Base-by-base conservation (phyloP, 2,888 invertebrate genomes). In the Leptopilina drosophilae region DNA sequence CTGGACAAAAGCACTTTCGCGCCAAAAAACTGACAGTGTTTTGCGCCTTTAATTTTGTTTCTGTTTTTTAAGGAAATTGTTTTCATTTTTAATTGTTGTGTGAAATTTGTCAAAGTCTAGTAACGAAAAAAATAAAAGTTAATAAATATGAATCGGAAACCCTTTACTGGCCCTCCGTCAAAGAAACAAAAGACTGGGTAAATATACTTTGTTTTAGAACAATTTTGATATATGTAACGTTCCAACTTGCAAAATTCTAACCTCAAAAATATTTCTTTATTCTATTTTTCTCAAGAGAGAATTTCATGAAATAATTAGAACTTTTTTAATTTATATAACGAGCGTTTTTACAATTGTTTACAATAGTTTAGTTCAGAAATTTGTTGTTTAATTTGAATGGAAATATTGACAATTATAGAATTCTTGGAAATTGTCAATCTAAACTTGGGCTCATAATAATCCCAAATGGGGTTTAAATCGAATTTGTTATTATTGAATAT, bases 161-260 rank as follows among this genome's bases (percentile, higher is more conserved):
- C 66, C 20, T 73, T 73, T 14, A 40, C n/a, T 46, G 82, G 82
- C 9, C 82, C 82, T 42, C 76, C 80, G 76, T 33, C 76, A 6
- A 82, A 82, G 64, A 82, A 78, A 76, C 11, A 73, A 14, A 82
- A 82, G 66, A 56, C 20, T 2, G 78, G 77, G 82, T 82, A 73
- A 76, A 77, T 15, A 20, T 8, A 14, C 20, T 12, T 67, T 6
- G 15, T 46, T 2, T 6, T 3, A 46, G 42, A 5, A 20, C 20
- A 20, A 26, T 65, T n/a, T 11, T 65, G 8, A 64, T 40, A 20
- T 20, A 20, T 20, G 20, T 20, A 56, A 20, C 33, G 40, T 64
- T n/a, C 33, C 14, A 53, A 20, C 20, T 20, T 20, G 20, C 20
- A 20, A 42, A 26, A 66, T 77, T 79, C 53, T 77, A 76, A 80